Percentiles rank a stretch among this genome's conserved stretches.
phyloP scores from a whole-genome alignment of 2,888 invertebrate genomes.

The Drosophila testacea region DNA sequence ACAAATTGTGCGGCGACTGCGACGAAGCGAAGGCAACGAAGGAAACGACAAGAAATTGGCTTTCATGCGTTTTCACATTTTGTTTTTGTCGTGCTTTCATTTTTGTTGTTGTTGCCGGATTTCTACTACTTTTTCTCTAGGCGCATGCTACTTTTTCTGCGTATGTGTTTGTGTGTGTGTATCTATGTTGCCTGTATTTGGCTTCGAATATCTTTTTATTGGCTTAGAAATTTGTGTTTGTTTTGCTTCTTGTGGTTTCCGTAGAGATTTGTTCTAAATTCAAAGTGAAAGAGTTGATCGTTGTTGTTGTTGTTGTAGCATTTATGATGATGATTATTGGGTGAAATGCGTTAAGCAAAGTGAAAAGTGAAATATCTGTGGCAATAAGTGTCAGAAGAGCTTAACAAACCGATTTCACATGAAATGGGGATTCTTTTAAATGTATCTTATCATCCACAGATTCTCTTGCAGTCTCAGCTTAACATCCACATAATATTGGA shows the following conservation, averaged over 20 bases:
- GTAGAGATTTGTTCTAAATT: conserved; percentile 77
- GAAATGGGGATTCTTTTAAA: background rate
- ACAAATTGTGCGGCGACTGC: conserved; percentile 76
- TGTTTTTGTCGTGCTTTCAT: conserved; percentile 81
- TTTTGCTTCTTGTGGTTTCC: conserved; percentile 33
- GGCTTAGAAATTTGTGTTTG: conserved; percentile 70
- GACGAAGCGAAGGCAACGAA: conserved; percentile 55
- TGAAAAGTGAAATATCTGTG: conserved; percentile 58
- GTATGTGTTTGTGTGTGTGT: conserved; percentile 28
- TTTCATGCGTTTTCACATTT: conserved; percentile 81
- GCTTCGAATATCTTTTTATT: conserved; percentile 61
- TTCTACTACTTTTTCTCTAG: conserved; percentile 71
- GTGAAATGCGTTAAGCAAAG: conserved; percentile 67
- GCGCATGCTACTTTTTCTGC: conserved; percentile 8
- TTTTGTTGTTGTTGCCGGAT: conserved; percentile 61
- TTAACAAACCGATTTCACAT: conserved; percentile 11
- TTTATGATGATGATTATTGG: conserved; percentile 56
- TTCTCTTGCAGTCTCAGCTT: background rate
- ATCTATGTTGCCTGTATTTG: conserved; percentile 36
- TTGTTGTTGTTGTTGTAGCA: conserved; percentile 6
- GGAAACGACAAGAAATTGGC: conserved; percentile 61
- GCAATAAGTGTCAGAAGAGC: conserved; percentile 35
- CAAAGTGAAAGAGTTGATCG: conserved; percentile 69
- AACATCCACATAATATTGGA: conserved; percentile 29
- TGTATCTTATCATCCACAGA: conserved; percentile 21